Evolutionary conservation across 2,113 vertebrate genomes (phyloP), one percentile per base, ranked within the genome.

Genomic region (Uropsilus gracilis): DNA sequence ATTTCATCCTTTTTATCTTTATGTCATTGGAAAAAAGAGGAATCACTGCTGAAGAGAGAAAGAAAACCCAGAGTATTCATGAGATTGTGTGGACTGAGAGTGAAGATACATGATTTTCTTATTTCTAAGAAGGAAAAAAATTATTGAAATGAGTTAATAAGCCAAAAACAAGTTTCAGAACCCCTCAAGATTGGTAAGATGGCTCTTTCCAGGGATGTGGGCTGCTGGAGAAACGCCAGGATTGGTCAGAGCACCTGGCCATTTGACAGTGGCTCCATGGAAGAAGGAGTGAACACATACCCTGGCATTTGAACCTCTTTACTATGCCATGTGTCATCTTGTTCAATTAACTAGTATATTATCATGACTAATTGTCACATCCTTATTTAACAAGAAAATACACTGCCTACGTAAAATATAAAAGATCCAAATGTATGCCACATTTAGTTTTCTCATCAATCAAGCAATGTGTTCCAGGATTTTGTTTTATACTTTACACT

Each of bases 371-470:
- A 44, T 39, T 76, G 14, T 34, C 68, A 85, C 4, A 42, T 7
- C 1, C 22, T 53, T 71, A 76, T 92, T 94, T 69, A 88, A 66
- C 63, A 39, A 91, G 61, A 93, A 82, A 55, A 37, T 14, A 76
- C 42, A 69, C 4, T 59, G 1, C 17, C 48, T 26, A 94, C 50
- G 32, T 89, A 89, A 72, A 89, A 71, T 86, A 42, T 76, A 83
- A 87, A 63, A 57, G 12, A 32, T 63, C 30, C 48, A 17, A 86
- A 69, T 76, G 10, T 64, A 44, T 69, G n/a, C 32, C 48, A 75
- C 44, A 63, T 53, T 91, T 80, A 81, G 32, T 64, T 18, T 18
- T 87, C 39, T 94, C 37, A 71, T 24, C 57, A 63, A 42, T 80
- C 78, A 78, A 87, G 55, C 26, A 59, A 24, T 69, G 78, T 59